Base-by-base conservation (phyloP, 1,140 invertebrate genomes). In the Drusus annulatus region DNA sequence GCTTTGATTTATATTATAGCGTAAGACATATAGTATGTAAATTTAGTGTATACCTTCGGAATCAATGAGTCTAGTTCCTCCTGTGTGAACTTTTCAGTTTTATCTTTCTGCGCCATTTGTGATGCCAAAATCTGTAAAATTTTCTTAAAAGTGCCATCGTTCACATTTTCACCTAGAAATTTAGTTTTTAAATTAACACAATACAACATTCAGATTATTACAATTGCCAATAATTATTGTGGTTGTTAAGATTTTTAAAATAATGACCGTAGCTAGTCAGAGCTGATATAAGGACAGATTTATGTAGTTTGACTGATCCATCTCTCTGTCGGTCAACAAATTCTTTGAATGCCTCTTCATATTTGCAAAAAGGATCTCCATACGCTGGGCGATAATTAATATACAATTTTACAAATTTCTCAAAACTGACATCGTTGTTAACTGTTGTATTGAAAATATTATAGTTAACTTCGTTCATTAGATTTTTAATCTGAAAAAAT, bases 301-400 rank as follows among this genome's bases (percentile, higher is more conserved):
- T 79, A 58, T 71, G 56, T 65, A 79, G 8, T n/a, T 31, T 71
- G 23, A 58, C 19, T 6, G 63, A n/a, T 60, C 65, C 77, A 60
- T 60, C 52, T 13, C 10, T 69, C 50, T 58, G 65, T 25, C 65
- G 21, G 8, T 45, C 65, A 2, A 21, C 63, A 19, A 79, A 62
- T 58, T 36, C 50, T 19, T 45, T 71, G 45, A 79, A 79, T 45
- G 68, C 77, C 60, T 73, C 31, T 21, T 36, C 13, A 31, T 52
- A 71, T 71, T 79, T 69, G 21, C 52, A 58, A 58, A 25, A 79
- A n/a, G 17, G n/a, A n/a, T 71, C 52, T 2, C 65, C 65, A 58
- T 73, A 79, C 5, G 63, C 63, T 21, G 77, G 77, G 0, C 65
- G 63, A 71, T 79, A 58, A 71, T 79, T 79, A 23, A 79, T 25